Conservation (phyloP, 64 coral and sea anemone species). For the Pocillopora verrucosa region DNA sequence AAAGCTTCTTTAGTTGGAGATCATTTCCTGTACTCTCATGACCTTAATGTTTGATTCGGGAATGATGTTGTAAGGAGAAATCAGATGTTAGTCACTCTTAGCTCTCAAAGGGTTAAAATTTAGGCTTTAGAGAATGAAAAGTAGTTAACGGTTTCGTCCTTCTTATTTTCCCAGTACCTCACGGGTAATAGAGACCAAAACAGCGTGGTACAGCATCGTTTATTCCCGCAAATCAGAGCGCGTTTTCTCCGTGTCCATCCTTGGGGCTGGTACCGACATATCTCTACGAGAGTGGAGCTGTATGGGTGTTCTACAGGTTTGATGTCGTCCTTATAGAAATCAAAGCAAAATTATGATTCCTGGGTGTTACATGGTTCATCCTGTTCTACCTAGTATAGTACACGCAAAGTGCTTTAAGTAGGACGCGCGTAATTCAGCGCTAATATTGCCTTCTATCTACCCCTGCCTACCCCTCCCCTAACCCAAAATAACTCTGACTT, state of each 20-base stretch:
- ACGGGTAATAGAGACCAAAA: constrained; percentile 43
- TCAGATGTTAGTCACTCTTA: too few species aligned
- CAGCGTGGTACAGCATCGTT: constrained; percentile 27
- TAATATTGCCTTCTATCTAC: too few species aligned
- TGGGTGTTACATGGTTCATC: background rate
- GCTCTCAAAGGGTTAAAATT: background rate
- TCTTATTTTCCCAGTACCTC: constrained; percentile 29
- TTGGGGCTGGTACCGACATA: constrained; percentile 36
- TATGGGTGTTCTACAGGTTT: constrained; percentile 56
- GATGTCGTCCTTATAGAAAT: background rate
- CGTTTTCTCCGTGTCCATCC: constrained; percentile 44
- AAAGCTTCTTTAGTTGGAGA: too few species aligned
- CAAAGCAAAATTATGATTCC: too few species aligned
- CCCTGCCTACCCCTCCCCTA: too few species aligned
- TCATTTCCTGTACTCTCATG: too few species aligned
- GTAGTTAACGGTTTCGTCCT: background rate
- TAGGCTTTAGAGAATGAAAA: background rate
- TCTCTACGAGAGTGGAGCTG: constrained; percentile 62
- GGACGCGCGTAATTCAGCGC: too few species aligned
- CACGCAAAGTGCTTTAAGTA: too few species aligned
- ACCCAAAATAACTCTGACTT: too few species aligned
- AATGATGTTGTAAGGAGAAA: too few species aligned
- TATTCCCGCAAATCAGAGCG: constrained; percentile 54
- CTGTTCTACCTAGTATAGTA: background rate
- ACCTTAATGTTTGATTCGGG: too few species aligned